Evolutionary conservation across 2,888 invertebrate species (phyloP).

Genomic region (Diadegma fenestrale): DNA sequence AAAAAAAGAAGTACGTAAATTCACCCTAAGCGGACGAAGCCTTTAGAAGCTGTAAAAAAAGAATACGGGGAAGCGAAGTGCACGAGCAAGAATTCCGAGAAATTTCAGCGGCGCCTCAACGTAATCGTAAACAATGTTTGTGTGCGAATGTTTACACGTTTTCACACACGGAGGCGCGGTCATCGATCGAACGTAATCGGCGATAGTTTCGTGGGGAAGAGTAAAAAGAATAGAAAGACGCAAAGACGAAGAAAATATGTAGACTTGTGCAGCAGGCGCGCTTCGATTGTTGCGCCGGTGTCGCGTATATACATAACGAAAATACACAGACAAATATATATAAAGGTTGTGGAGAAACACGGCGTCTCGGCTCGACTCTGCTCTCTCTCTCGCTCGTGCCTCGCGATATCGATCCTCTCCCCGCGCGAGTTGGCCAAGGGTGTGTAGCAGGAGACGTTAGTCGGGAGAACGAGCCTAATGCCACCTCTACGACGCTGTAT

Average conservation of each 20-base stretch:
- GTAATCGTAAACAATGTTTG: background rate
- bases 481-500: background rate
- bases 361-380: constrained; percentile 47
- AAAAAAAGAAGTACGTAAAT: background rate
- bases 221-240: constrained; percentile 11
- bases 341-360: background rate
- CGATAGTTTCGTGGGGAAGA: constrained; percentile 11
- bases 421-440: constrained; percentile 41
- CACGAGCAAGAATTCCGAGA: constrained; percentile 2
- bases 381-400: constrained; percentile 49
- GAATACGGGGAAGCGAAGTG: background rate
- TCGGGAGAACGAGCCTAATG: constrained; percentile 16
- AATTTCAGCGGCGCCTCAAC: constrained; percentile 8
- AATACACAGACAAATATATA: constrained; percentile 13
- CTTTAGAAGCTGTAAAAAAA: background rate
- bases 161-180: constrained; percentile 34
- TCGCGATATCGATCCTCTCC: constrained; percentile 65
- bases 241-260: constrained; percentile 16
- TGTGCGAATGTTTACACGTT: background rate
- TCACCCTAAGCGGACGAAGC: background rate
- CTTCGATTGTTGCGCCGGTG: constrained; percentile 42
- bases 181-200: constrained; percentile 48
- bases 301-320: background rate
- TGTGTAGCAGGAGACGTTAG: constrained; percentile 9
- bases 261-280: constrained; percentile 29